A percentile compares a stretch with the other conserved stretches of the same genome.
Conservation (phyloP, 2,888 invertebrate genomes). For the Lasioglossum calceatum region DNA sequence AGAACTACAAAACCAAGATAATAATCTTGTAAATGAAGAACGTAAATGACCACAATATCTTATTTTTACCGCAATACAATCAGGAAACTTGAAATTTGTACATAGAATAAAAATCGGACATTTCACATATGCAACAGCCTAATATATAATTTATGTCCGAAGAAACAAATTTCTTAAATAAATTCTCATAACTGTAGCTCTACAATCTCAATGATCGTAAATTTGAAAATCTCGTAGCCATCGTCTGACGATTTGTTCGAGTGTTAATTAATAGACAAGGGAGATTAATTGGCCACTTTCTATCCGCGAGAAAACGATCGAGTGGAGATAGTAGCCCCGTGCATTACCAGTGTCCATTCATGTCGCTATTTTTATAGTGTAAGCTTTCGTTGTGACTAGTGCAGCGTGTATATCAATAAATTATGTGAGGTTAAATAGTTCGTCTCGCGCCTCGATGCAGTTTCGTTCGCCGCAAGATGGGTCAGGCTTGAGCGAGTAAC, state of each 20-base stretch:
- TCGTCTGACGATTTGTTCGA: background rate
- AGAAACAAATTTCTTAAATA: background rate
- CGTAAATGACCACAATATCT: too few species aligned
- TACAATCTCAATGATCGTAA: background rate
- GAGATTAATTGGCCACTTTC: background rate
- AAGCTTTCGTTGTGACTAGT: background rate
- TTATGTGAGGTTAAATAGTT: background rate
- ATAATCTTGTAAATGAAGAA: too few species aligned
- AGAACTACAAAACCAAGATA: too few species aligned
- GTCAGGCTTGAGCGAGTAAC: background rate
- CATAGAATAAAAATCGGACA: too few species aligned
- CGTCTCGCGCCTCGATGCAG: background rate
- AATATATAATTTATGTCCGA: too few species aligned
- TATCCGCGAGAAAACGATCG: background rate
- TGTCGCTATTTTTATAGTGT: background rate
- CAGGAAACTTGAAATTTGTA: too few species aligned
- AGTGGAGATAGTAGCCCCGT: background rate
- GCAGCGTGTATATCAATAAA: background rate
- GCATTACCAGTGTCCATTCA: background rate
- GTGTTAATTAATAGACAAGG: background rate
- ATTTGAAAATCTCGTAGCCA: background rate
- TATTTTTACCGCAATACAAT: too few species aligned
- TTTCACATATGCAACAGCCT: too few species aligned
- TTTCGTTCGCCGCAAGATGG: slow-evolving; percentile 7
- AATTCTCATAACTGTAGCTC: background rate